Conservation (phyloP, 2,797 vertebrate species). For the Gorsachius magnificus region DNA sequence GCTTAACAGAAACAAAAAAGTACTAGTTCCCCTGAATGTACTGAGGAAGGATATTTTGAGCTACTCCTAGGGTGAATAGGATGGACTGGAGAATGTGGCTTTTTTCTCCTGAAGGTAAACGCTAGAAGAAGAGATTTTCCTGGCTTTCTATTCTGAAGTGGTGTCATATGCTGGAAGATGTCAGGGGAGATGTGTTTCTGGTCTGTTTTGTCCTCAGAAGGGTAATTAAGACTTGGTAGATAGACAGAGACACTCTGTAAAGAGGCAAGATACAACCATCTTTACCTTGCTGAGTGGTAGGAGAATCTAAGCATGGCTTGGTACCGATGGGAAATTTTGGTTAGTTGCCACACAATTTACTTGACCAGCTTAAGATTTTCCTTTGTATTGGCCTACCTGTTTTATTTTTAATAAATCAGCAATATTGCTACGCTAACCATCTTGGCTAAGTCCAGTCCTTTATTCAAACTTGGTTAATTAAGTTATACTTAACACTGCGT, state of each 20-base stretch:
- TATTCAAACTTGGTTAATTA: neutral
- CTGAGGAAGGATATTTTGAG: neutral
- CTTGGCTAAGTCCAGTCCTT: neutral
- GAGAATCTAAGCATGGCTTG: neutral
- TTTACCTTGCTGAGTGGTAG: neutral
- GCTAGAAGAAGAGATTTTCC: neutral
- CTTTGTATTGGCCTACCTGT: neutral
- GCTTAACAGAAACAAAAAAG: neutral
- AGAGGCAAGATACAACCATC: neutral
- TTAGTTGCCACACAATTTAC: neutral
- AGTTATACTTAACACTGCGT: rapidly evolving
- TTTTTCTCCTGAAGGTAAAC: neutral
- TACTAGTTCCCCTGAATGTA: neutral
- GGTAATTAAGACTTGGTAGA: neutral
- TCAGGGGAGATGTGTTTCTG: neutral
- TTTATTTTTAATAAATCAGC: neutral
- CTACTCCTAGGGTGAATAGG: neutral
- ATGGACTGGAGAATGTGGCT: neutral
- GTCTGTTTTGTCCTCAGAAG: neutral
- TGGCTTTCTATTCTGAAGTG: neutral
- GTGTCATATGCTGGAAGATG: neutral
- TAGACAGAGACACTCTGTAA: neutral
- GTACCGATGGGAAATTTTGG: neutral
- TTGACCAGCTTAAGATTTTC: neutral
- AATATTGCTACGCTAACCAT: neutral